A percentile compares a stretch with the other conserved stretches of the same genome.
phyloP scores from a whole-genome alignment of 2,797 vertebrate genomes.

The Columba guinea region DNA sequence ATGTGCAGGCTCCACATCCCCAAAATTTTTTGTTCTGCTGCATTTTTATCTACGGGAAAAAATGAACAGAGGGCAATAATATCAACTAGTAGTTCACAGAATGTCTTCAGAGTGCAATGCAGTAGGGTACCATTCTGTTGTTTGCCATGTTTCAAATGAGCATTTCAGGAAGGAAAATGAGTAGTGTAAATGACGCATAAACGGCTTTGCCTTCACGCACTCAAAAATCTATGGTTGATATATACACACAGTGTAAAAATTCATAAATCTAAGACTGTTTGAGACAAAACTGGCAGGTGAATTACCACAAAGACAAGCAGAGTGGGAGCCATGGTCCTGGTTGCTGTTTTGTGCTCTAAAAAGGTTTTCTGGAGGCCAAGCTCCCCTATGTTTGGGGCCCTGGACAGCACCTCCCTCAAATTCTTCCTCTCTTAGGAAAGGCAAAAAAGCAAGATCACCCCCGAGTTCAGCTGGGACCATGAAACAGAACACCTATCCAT shows the following conservation, averaged over 20 bases:
- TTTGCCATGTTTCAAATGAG: not conserved
- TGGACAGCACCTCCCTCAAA: not conserved
- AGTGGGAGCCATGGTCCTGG: not conserved
- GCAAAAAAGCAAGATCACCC: not conserved
- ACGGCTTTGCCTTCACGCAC: not conserved
- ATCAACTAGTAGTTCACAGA: not conserved
- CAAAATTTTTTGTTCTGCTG: not conserved
- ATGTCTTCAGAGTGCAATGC: not conserved
- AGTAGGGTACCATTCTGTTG: not conserved
- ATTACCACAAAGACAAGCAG: not conserved
- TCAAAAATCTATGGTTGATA: not conserved
- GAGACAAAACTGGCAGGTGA: not conserved
- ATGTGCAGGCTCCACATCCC: not conserved
- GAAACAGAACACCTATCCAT: not conserved
- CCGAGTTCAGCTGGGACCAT: not conserved
- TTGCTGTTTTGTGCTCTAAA: not conserved
- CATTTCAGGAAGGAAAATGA: not conserved
- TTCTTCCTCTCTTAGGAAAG: not conserved
- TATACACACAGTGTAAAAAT: not conserved
- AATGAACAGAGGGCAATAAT: not conserved
- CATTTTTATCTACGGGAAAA: not conserved
- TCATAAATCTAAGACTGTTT: not conserved
- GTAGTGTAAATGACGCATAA: not conserved
- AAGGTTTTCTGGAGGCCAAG: fast-evolving
- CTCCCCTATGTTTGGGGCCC: not conserved